These are phyloP conservation scores for Myopa testacea DNA, from an alignment of 2,888 invertebrate species.

Conservation along the genomic window DNA sequence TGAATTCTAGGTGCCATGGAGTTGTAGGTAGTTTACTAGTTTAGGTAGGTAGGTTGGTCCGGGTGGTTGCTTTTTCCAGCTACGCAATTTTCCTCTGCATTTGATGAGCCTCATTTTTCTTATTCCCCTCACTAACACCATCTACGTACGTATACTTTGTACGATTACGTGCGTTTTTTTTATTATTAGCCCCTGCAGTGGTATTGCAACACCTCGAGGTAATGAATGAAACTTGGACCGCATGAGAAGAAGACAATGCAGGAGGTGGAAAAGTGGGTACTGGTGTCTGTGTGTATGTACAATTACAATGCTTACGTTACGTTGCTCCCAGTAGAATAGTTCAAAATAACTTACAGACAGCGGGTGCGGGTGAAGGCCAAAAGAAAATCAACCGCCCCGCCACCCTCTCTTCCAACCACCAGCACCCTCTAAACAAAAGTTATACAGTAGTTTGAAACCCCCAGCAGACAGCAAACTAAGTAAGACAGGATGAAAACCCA, in stretches of 20 bases:
- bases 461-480: not conserved
- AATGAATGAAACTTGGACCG: conserved; percentile 23
- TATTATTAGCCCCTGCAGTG: conserved; percentile 43
- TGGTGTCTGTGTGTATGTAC: too few species aligned
- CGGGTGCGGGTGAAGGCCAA: not conserved
- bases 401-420: not conserved
- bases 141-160: too few species aligned
- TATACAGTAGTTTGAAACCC: not conserved
- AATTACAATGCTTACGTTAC: too few species aligned
- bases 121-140: too few species aligned
- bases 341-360: not conserved
- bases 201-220: conserved; percentile 40
- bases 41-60: not conserved
- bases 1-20: too few species aligned
- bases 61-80: not conserved
- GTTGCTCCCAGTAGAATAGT: not conserved
- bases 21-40: too few species aligned
- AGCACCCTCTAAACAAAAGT: not conserved
- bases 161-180: conserved; percentile 37
- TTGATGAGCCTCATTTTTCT: too few species aligned
- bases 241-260: too few species aligned
- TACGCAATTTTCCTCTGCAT: too few species aligned
- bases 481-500: not conserved
- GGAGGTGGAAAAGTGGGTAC: too few species aligned
- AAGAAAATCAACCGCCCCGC: too few species aligned